Evolutionary conservation across 2,113 vertebrate species (phyloP), one percentile per base, ranked within the genome.

Genomic region (Isichthys henryi): DNA sequence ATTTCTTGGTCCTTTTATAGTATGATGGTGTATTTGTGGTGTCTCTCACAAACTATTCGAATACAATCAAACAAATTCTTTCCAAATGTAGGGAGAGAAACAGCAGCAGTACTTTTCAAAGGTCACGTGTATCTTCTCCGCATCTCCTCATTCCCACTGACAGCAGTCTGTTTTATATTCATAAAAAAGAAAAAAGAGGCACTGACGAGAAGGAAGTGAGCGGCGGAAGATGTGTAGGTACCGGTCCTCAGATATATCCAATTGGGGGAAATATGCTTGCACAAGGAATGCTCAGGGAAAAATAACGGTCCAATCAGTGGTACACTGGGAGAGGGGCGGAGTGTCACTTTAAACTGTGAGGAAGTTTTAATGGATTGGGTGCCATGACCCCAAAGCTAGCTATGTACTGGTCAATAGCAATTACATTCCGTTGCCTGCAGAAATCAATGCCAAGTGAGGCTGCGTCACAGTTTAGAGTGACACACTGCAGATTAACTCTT

Each of bases 321-420:
- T 7, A n/a, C 31, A 80, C 56, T 17, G 31, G 35, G 74, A 80
- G n/a, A 35, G 88, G 70, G 52, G 62, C 4, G 5, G 23, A 39
- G 52, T 21, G 35, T 85, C 52, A 62, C 88, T 62, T 58, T 62
- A 84, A 85, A 77, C 62, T 87, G 58, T 45, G 66, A 77, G 66
- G 49, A 87, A 52, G 66, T 27, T 87, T 77, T 35, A 82, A 88
- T 88, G 87, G 70, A 83, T 90, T 74, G 49, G 39, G 56, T 27
- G 15, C n/a, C 45, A 49, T 48, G 21, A 82, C 50, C 87, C 17
- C 17, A 58, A 23, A 88, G 39, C 50, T 56, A 11, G 66, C 89
- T 82, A 10, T 83, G 88, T 80, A 13, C 66, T 62, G 52, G 86
- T 90, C 89, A 90, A 90, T 90, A 90, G 86, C 89, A 90, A 90